Evolutionary conservation across 2,113 vertebrate species (phyloP), one percentile per base, ranked within the genome.

Genomic region (Solea solea): DNA sequence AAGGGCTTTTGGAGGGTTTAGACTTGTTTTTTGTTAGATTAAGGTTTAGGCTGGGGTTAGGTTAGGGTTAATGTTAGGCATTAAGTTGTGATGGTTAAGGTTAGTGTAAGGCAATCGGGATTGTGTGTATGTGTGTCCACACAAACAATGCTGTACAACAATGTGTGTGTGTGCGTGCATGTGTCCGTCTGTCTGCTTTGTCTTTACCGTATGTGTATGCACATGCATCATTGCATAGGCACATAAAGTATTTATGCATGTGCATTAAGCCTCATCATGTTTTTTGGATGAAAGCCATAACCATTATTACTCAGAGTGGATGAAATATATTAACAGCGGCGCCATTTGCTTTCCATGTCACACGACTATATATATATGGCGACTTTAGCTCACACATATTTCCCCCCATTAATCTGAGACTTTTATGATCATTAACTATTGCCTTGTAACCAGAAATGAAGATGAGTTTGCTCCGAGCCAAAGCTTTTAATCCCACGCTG

Each of bases 111-210:
- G 34, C 3, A 6, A 1, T 34, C 0, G 34, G 34, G 34, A 34
- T 34, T 34, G 5, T 34, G 34, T 34, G 3, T 34, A 2, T 34
- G 34, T 2, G 34, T 34, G 34, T 34, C 34, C 1, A 34, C 34
- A 34, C 5, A 34, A 34, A 34, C 3, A 34, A 34, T 34, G 5
- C 34, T 34, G 2, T 34, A 34, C 34, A 34, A 34, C 3, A 34
- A 34, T 34, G 34, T 34, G 34, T 34, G 2, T 34, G 34, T 2
- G 34, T 13, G 82, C 86, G 69, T 82, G 64, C 86, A 45, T 16
- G 15, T 14, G 34, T 13, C 2, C 9, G 8, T 34, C 14, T 3
- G 7, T 58, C 34, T 42, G n/a, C n/a, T 9, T 60, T 40, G 9
- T 39, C 16, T 16, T 52, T 21, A 21, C 21, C 1, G 1, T 21